Evolutionary conservation across 2,888 invertebrate genomes (phyloP).

Genomic region (Drosophila infuscata): DNA sequence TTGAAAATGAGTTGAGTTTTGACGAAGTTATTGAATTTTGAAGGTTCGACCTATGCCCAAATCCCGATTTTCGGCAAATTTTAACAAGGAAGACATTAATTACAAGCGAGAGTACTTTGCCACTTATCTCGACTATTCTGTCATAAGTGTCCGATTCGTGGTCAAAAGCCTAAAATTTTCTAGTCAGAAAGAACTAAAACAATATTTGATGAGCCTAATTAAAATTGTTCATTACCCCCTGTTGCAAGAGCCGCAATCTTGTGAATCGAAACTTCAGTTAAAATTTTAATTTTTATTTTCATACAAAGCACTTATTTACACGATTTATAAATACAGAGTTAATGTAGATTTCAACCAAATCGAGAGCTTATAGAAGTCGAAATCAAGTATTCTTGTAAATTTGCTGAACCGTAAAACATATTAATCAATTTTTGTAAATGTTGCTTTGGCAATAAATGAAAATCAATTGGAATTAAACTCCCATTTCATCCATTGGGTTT

Average conservation of each 20-base stretch:
- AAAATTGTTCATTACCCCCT: not conserved
- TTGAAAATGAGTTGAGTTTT: no score
- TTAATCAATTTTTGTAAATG: not conserved
- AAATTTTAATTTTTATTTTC: not conserved
- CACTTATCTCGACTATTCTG: not conserved
- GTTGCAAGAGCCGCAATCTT: not conserved
- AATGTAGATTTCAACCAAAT: not conserved
- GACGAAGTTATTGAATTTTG: no score
- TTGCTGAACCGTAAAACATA: not conserved
- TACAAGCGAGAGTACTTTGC: not conserved
- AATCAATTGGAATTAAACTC: constrained; percentile 26
- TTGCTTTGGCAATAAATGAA: not conserved
- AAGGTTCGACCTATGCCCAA: no score
- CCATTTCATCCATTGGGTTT: constrained; percentile 21
- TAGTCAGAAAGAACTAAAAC: not conserved
- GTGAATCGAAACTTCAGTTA: not conserved
- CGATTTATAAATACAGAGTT: no score
- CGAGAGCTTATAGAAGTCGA: not conserved
- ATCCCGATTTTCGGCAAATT: not conserved
- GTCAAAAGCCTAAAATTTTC: not conserved
- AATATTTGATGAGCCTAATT: not conserved
- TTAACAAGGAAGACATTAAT: not conserved
- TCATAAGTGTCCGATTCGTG: not conserved
- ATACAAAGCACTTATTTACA: not conserved
- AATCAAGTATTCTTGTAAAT: not conserved